Evolutionary conservation across 2,888 invertebrate species (phyloP).

Genomic region (Patella pellucida): DNA sequence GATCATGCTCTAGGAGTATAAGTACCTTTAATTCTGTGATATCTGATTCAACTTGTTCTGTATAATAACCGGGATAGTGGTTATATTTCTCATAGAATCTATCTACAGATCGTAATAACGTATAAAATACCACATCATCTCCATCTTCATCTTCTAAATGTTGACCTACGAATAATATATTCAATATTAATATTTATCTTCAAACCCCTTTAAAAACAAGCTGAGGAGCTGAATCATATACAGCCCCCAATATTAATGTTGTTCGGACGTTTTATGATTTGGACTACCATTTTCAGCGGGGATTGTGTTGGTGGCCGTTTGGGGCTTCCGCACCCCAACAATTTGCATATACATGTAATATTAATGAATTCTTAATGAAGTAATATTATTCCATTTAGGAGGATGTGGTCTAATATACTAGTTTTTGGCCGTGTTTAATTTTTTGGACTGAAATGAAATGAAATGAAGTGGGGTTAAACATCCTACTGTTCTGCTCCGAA

Average conservation of each 20-base stretch:
- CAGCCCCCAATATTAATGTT: no score
- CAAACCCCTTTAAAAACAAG: background rate
- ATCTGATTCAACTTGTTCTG: slow-evolving; percentile 89
- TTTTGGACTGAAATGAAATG: no score
- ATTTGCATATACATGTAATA: no score
- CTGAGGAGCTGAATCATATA: background rate
- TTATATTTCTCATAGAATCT: slow-evolving; percentile 90
- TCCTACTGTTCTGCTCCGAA: no score
- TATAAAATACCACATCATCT: slow-evolving; percentile 79
- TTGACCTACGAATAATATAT: slow-evolving; percentile 32
- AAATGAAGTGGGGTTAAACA: no score
- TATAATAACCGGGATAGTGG: slow-evolving; percentile 84
- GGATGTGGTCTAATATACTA: background rate
- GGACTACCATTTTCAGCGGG: no score
- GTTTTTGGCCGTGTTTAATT: no score
- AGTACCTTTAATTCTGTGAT: slow-evolving; percentile 84
- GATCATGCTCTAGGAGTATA: background rate
- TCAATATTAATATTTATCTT: background rate
- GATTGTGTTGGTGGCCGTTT: no score
- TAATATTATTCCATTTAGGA: background rate
- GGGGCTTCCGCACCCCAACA: no score
- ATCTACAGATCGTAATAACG: slow-evolving; percentile 90
- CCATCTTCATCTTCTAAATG: slow-evolving; percentile 58
- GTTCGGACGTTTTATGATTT: no score
- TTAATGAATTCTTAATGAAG: background rate